Base-by-base conservation (phyloP, 2,113 vertebrate species). In the Himantopus leucocephalus region DNA sequence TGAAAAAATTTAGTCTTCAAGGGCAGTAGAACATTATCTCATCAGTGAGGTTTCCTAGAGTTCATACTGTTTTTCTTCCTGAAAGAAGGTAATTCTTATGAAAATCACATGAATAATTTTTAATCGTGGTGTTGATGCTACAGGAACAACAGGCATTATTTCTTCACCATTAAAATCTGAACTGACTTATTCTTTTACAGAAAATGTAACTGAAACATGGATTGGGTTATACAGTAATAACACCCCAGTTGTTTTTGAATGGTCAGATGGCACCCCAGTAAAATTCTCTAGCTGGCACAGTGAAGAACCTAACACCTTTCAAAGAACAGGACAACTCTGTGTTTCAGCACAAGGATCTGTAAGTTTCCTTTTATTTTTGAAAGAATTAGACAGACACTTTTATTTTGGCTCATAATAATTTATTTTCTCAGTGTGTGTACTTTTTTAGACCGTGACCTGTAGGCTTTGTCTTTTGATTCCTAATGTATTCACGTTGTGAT, bases 261-360 rank as follows among this genome's bases (percentile, higher is more conserved):
- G 99, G 99, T 99, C 98, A 35, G 98, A 98, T 81, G 96, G 98
- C 39, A 98, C 98, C 19, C 92, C 98, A 9, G 98, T 99, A 47
- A 98, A 97, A 80, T 98, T 99, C 85, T 99, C 99, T 58, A 97
- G 98, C 53, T 99, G 99, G 99, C 95, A 99, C 84, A 97, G 94
- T 74, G 97, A 98, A 91, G 98, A 99, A 32, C 99, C 99, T 52
- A 97, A 97, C 43, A 96, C 96, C 92, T 98, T 96, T 79, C 92
- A 97, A 88, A 97, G 94, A 21, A 96, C 95, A 84, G 97, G 89
- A 62, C 91, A 97, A 8, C 94, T 99, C 60, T 99, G 99, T 84
- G 98, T 98, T 92, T 98, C 98, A 84, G 98, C 98, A 66, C 97
- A 99, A 84, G 93, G 74, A 81, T 77, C 97, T 97, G 99, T 99